Evolutionary conservation across 2,797 vertebrate genomes (phyloP).

Genomic region (Helarctos malayanus): DNA sequence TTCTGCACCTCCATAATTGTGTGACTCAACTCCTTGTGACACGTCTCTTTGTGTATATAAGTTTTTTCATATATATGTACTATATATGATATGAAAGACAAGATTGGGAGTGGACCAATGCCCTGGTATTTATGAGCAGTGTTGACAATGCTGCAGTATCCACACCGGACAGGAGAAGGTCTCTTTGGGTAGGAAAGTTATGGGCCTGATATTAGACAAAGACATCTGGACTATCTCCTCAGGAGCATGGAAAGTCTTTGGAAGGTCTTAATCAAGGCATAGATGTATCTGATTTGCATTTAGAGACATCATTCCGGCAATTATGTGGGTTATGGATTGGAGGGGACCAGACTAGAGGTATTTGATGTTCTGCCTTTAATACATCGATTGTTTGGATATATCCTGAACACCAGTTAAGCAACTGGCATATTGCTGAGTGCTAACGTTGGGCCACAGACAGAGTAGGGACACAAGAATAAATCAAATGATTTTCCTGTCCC

Average conservation of each 20-base stretch:
- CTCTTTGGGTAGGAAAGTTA: not conserved
- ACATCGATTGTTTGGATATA: not conserved
- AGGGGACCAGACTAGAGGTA: not conserved
- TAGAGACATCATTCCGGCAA: not conserved
- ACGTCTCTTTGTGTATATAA: not conserved
- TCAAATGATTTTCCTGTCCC: not conserved
- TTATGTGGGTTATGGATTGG: not conserved
- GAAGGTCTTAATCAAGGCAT: not conserved
- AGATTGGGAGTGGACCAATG: not conserved
- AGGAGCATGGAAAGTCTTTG: not conserved
- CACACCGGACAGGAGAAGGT: not conserved
- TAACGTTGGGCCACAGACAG: not conserved
- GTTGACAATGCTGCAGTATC: not conserved
- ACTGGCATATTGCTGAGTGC: not conserved
- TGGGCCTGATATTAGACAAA: not conserved
- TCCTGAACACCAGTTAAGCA: not conserved
- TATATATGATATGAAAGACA: not conserved
- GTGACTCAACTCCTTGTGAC: not conserved
- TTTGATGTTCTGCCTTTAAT: not conserved
- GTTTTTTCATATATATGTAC: not conserved
- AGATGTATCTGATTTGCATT: not conserved
- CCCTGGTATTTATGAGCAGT: not conserved
- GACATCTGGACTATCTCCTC: not conserved
- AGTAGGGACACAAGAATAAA: not conserved
- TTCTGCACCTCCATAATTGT: not conserved